Base-by-base conservation (phyloP, 2,888 invertebrate species). In the Epirrhoe alternata region DNA sequence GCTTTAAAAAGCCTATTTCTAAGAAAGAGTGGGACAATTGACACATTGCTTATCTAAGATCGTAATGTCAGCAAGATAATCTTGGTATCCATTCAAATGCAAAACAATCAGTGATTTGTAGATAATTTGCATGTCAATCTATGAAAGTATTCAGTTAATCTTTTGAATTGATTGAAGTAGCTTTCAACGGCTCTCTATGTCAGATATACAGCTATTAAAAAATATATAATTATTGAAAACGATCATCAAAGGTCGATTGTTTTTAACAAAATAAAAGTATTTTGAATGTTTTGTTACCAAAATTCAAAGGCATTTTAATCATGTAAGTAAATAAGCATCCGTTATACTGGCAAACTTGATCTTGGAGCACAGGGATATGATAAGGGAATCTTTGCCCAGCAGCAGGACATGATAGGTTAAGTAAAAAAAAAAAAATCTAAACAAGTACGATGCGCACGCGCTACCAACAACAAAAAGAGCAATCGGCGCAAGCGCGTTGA, bases 41-140 rank as follows among this genome's bases (percentile, higher is more conserved):
- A 71, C 71, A 68, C 53, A 68, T 49, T 64, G 66, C 66, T 69
- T 70, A 73, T 72, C 69, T 66, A 60, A 72, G 64, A 74, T 72
- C 68, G 63, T 64, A 55, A 59, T 50, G 56, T 42, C 42, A 55
- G 50, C 56, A 53, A 59, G 53, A 63, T 50, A 52, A 55, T 64
- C 38, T 53, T 12, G 45, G 53, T 53, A 8, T 35, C 53, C 31
- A 49, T 52, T 64, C 52, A 58, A 53, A 64, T 59, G 35, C 31
- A 14, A 59, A 47, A 45, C 50, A 31, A 60, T 64, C 31, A 50
- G n/a, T 16, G 31, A 42, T 51, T 55, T 16, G 47, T 24, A 57
- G 38, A 57, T 63, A 57, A 62, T 61, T 47, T 65, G 42, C 61
- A 64, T 56, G 66, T 66, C 47, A 16, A 47, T 47, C 16, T 45